Conservation (phyloP, 2,113 vertebrate genomes). For the Hippopotamus amphibius region DNA sequence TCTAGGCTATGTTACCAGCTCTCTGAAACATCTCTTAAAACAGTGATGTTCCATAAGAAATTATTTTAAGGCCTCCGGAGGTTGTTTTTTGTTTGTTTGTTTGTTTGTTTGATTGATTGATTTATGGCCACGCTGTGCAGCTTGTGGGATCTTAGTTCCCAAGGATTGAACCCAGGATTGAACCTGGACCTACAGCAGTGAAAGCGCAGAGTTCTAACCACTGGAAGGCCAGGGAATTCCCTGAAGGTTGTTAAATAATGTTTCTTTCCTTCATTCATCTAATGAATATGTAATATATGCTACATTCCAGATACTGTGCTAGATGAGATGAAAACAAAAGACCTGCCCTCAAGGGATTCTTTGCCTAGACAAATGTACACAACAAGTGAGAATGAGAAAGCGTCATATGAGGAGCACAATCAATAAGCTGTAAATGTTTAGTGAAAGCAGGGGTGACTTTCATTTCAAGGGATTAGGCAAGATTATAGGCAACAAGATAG, state of each 20-base stretch:
- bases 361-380: constrained; percentile 30
- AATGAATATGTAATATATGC: not conserved
- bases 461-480: not conserved
- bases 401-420: not conserved
- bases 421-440: not conserved
- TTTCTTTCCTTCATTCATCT: not conserved
- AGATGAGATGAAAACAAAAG: not conserved
- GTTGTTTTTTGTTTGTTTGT: not conserved
- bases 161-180: not conserved
- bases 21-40: constrained; percentile 64
- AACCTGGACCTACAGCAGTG: not conserved
- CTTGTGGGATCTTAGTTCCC: not conserved
- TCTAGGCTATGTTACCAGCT: not conserved
- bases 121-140: not conserved
- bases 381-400: constrained; percentile 6
- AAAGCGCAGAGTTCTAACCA: not conserved
- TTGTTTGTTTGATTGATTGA: not conserved
- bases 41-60: not conserved
- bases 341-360: not conserved
- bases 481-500: constrained; percentile 27
- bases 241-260: not conserved
- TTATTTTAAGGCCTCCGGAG: not conserved
- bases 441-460: constrained; percentile 48
- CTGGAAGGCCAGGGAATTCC: not conserved
- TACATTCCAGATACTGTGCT: not conserved